A percentile compares a stretch with the other conserved stretches of the same genome.
Evolutionary conservation across 2,888 invertebrate genomes (phyloP).

Genomic region (Orgyia antiqua): DNA sequence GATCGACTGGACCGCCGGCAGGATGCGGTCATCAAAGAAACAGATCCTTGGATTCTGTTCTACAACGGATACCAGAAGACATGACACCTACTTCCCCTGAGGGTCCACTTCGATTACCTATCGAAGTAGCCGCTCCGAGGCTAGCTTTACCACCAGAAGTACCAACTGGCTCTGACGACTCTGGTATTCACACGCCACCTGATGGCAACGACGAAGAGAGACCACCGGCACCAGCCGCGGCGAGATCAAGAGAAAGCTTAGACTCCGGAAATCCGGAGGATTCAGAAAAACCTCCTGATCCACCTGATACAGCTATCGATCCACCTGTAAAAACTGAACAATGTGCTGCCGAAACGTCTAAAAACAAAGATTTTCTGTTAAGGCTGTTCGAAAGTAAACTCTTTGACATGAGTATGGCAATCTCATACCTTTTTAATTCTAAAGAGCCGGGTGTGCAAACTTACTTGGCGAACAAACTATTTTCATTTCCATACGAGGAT

Average conservation of each 20-base stretch:
- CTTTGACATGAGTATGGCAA: conserved; percentile 98
- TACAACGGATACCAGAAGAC: conserved; percentile 92
- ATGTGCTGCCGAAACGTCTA: conserved; percentile 54
- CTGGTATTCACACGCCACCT: conserved; percentile 80
- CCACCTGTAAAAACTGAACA: conserved; percentile 49
- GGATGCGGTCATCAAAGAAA: conserved; percentile 89
- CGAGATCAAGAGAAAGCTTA: conserved; percentile 85
- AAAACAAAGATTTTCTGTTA: conserved; percentile 84
- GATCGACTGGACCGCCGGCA: conserved; percentile 63
- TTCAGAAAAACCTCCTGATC: conserved; percentile 71
- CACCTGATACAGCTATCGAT: conserved; percentile 49
- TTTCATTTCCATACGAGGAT: conserved; percentile 93
- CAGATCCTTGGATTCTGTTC: conserved; percentile 92
- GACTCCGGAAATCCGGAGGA: conserved; percentile 83
- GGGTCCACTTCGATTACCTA: conserved; percentile 57
- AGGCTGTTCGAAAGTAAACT: conserved; percentile 97
- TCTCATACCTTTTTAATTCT: conserved; percentile 98
- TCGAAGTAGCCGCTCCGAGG: conserved; percentile 74
- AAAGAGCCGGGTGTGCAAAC: conserved; percentile 98
- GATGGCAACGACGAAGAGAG: conserved; percentile 72
- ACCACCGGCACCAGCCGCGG: conserved; percentile 65
- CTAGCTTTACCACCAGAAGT: conserved; percentile 71
- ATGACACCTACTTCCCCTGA: conserved; percentile 79
- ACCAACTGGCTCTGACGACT: conserved; percentile 86
- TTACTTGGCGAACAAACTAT: conserved; percentile 98